Conservation (phyloP, 1,140 invertebrate genomes). For the Daktulosphaira vitifoliae region DNA sequence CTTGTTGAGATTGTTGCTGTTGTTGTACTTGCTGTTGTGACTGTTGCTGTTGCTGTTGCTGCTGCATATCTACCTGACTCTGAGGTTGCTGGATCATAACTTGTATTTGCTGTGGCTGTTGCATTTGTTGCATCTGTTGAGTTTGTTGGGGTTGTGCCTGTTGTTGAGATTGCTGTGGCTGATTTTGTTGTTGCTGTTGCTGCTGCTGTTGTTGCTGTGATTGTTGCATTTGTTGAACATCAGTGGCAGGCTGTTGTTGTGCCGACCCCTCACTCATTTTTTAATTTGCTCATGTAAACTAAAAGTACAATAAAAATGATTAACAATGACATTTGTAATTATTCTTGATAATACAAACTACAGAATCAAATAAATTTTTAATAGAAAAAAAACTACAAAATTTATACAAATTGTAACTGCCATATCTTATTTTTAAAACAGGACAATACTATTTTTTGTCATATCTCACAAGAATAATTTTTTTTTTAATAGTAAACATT, state of each 20-base stretch:
- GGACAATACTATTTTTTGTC: no score
- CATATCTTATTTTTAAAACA: no score
- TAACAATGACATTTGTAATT: no score
- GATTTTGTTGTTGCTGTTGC: slow-evolving; percentile 44
- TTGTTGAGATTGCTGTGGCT: slow-evolving; percentile 50
- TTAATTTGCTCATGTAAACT: slow-evolving; percentile 9
- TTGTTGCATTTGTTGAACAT: slow-evolving; percentile 42
- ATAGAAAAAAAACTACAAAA: no score
- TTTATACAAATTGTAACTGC: no score
- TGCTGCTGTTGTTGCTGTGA: slow-evolving; percentile 43
- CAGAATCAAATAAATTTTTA: no score
- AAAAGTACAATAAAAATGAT: neutral
- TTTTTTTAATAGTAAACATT: no score
- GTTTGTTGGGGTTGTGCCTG: slow-evolving; percentile 47
- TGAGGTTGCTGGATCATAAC: slow-evolving; percentile 41
- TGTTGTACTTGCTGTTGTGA: slow-evolving; percentile 42
- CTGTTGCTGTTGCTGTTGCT: slow-evolving; percentile 42
- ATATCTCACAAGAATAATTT: no score
- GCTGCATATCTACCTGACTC: slow-evolving; percentile 15
- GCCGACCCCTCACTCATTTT: slow-evolving; percentile 28
- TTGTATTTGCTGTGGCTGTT: slow-evolving; percentile 43
- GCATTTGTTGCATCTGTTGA: slow-evolving; percentile 46
- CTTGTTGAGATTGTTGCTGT: slow-evolving; percentile 43
- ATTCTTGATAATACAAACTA: no score
- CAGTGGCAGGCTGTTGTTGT: slow-evolving; percentile 26